phyloP scores from a whole-genome alignment of 35 echinoderm and acorn worm species.

The Apostichopus californicus region DNA sequence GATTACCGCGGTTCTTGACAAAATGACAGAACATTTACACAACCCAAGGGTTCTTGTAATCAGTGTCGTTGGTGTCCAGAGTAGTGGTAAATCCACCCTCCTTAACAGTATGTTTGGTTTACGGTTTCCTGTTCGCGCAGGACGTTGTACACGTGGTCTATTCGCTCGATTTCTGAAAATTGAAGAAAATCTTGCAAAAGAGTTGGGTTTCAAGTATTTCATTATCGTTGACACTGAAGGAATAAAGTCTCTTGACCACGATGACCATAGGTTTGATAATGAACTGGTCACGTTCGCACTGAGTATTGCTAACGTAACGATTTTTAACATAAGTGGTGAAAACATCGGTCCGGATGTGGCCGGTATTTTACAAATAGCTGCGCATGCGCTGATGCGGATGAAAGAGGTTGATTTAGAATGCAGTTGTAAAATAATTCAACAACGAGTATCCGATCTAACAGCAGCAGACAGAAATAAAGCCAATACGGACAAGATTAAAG shows the following conservation, averaged over 20 bases:
- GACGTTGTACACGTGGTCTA: conserved; percentile 35
- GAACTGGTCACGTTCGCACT: no score
- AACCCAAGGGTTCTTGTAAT: not conserved
- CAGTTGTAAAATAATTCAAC: no score
- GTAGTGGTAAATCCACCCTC: conserved; percentile 47
- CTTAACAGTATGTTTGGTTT: not conserved
- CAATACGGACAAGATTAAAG: no score
- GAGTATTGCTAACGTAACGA: no score
- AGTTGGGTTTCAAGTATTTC: no score
- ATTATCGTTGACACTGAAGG: no score
- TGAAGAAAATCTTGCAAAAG: not conserved
- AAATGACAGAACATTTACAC: not conserved
- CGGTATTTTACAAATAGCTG: not conserved
- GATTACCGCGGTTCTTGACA: not conserved
- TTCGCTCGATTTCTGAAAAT: conserved; percentile 3
- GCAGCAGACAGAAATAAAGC: no score
- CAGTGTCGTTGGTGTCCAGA: conserved; percentile 29
- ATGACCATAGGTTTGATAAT: no score
- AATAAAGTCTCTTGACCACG: no score
- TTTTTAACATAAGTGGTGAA: no score
- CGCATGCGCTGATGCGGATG: not conserved
- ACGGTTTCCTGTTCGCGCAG: not conserved
- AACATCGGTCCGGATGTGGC: no score
- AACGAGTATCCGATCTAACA: no score
- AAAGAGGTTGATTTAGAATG: conserved; percentile 16